Evolutionary conservation across 2,113 vertebrate genomes (phyloP), one percentile per base, ranked within the genome.

Genomic region (Lanius ludovicianus): DNA sequence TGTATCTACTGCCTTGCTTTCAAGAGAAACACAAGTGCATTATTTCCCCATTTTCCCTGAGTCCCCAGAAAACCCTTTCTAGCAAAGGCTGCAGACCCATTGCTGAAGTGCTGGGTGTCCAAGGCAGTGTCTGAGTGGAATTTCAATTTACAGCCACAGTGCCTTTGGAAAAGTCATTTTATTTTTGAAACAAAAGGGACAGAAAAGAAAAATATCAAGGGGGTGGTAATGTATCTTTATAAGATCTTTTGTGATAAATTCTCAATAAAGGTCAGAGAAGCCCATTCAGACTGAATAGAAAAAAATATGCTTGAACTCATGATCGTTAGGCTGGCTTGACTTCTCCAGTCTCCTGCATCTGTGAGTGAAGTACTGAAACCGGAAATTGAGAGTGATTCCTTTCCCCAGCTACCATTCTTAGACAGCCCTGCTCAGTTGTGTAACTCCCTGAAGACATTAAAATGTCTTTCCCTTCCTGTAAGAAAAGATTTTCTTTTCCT

Each of bases 391-490:
- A 95, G 44, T 0, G 10, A 91, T 78, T 89, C 56, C 89, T 85
- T 74, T 83, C 85, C 87, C 89, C 82, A 90, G 79, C 57, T 93
- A 85, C 75, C 79, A 70, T 41, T 74, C 71, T 70, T 65, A 90
- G 83, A 93, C 76, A 96, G 64, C 64, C 53, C n/a, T 65, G 44
- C 69, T 92, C 56, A 28, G 69, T 89, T 27, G 28, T 59, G 79
- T 63, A 95, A 93, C 42, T 82, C 94, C 73, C 93, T 78, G 80
- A 96, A 95, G 96, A 95, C 76, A 84, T 92, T 90, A 95, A 97
- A 95, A 97, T 93, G 89, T 95, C 95, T 95, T 93, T 95, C 31
- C 28, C 76, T 96, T 96, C 95, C 90, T 95, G 95, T 74, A 93
- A 96, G 83, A 44, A 84, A 92, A 84, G 91, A 87, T 89, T 95